phyloP scores from a whole-genome alignment of 2,888 invertebrate species.

The Orchesella flavescens region DNA sequence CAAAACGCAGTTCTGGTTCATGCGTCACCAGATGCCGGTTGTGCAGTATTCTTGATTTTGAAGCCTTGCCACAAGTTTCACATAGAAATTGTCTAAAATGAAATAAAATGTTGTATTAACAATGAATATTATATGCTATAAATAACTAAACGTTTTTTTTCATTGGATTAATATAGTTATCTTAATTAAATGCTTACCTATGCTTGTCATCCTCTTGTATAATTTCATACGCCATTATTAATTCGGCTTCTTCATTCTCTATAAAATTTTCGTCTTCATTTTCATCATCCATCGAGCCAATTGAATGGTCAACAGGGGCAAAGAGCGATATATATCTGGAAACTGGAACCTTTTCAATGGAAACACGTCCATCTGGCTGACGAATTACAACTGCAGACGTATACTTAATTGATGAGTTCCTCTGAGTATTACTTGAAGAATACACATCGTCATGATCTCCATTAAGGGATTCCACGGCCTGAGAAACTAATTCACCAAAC shows the following conservation, averaged over 20 bases:
- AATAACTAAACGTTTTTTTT: background rate
- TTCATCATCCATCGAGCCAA: background rate
- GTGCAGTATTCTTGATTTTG: slow-evolving; percentile 53
- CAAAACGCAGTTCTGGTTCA: slow-evolving; percentile 31
- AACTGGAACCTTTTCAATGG: slow-evolving; percentile 24
- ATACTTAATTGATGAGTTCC: background rate
- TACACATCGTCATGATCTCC: slow-evolving; percentile 19
- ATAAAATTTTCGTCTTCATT: slow-evolving; percentile 11
- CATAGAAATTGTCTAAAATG: slow-evolving; percentile 42
- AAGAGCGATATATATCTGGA: slow-evolving; percentile 18
- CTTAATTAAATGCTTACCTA: slow-evolving; percentile 7
- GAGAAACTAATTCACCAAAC: slow-evolving; percentile 55
- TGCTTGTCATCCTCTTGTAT: slow-evolving; percentile 48
- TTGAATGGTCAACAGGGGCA: background rate
- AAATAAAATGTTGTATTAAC: too few species aligned
- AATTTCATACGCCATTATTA: slow-evolving; percentile 61
- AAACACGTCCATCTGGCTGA: slow-evolving; percentile 14
- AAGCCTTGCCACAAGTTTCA: slow-evolving; percentile 45
- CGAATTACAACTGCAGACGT: slow-evolving; percentile 39
- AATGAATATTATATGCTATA: background rate
- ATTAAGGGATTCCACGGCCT: slow-evolving; percentile 49
- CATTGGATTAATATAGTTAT: background rate
- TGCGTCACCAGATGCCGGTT: slow-evolving; percentile 56
- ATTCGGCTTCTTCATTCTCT: slow-evolving; percentile 48
- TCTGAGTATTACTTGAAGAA: background rate